Evolutionary conservation across 2,888 invertebrate species (phyloP).

Genomic region (Prosopocoilus inquinatus): DNA sequence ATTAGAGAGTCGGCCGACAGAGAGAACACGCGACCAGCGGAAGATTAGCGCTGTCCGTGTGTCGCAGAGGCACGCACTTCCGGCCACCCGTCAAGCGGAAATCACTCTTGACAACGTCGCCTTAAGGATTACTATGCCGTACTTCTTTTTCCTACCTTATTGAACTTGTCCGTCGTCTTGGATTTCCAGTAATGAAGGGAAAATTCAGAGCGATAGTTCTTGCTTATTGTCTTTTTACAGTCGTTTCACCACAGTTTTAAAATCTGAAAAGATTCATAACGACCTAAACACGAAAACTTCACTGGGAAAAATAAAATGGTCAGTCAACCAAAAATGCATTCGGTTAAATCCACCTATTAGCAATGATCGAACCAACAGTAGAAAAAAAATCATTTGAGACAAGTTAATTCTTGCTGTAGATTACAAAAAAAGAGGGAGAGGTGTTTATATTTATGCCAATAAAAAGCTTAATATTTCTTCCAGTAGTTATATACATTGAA

Average conservation of each 20-base stretch:
- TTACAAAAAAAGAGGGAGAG: too few species aligned
- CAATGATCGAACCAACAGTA: too few species aligned
- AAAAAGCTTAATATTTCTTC: too few species aligned
- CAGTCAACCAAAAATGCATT: too few species aligned
- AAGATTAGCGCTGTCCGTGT: slow-evolving; percentile 47
- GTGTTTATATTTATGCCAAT: too few species aligned
- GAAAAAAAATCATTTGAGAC: too few species aligned
- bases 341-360: too few species aligned
- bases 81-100: slow-evolving; percentile 26
- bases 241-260: neutral
- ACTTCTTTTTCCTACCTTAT: slow-evolving; percentile 20
- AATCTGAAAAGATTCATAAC: too few species aligned
- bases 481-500: too few species aligned
- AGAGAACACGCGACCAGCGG: slow-evolving; percentile 44
- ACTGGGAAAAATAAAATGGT: too few species aligned
- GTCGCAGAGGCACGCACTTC: slow-evolving; percentile 45
- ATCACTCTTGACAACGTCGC: slow-evolving; percentile 13
- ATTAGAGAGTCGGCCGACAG: slow-evolving; percentile 35
- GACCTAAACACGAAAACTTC: too few species aligned
- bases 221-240: slow-evolving; percentile 10
- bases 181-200: slow-evolving; percentile 6
- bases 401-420: too few species aligned
- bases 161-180: neutral
- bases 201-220: slow-evolving; percentile 8
- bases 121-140: slow-evolving; percentile 3